Conservation (phyloP, 2,797 vertebrate species). For the Pipistrellus pipistrellus region DNA sequence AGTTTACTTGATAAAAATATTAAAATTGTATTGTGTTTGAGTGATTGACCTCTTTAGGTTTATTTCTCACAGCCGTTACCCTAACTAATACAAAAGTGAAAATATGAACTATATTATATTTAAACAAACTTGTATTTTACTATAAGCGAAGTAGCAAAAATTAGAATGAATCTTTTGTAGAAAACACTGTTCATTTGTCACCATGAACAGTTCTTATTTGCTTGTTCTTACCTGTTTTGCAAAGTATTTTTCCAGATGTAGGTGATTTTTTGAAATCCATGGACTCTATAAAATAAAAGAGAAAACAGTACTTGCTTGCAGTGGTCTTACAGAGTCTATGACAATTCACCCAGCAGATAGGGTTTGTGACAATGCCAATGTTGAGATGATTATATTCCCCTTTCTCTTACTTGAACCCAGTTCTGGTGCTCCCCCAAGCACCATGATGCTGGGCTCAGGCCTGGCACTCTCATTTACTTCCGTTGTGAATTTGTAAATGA, state of each 20-base stretch:
- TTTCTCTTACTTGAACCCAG: neutral
- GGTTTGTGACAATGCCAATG: neutral
- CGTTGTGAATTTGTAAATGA: neutral
- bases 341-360: neutral
- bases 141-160: conserved; percentile 8
- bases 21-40: neutral
- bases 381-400: neutral
- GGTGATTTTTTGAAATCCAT: neutral
- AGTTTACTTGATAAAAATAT: too few species aligned
- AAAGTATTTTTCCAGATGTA: rapidly evolving
- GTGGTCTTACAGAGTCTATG: neutral
- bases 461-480: neutral
- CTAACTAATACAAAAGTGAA: neutral
- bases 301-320: neutral
- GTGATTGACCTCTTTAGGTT: neutral
- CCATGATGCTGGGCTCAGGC: neutral
- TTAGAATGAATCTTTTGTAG: neutral
- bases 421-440: neutral
- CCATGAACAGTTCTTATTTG: neutral
- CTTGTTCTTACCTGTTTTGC: conserved; percentile 50
- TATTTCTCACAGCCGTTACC: neutral
- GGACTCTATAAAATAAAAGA: neutral
- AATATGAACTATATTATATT: neutral
- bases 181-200: neutral
- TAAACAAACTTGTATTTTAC: neutral